Evolutionary conservation across 2,797 vertebrate genomes (phyloP), one percentile per base, ranked within the genome.

Genomic region (Notolepis coatsorum): DNA sequence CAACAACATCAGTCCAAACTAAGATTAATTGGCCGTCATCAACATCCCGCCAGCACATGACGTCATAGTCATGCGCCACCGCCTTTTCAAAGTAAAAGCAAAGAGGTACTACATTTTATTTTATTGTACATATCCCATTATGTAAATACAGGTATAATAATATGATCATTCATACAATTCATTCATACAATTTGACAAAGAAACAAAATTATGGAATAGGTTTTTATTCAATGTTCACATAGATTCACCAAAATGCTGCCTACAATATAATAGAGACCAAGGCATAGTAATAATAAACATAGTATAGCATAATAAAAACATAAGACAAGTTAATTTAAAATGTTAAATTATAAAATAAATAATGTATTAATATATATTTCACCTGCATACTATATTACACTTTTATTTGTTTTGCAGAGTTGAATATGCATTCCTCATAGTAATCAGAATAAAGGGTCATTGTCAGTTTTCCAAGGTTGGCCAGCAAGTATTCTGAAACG

Each of bases 381-480:
- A n/a, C n/a, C n/a, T n/a, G n/a, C n/a, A n/a, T n/a, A n/a, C n/a
- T n/a, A n/a, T n/a, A n/a, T n/a, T n/a, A n/a, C n/a, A n/a, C n/a
- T n/a, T n/a, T n/a, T n/a, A 31, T 31, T 31, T 31, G 30, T 31
- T 31, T 10, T 31, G 2, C 30, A 31, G 10, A 7, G 30, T 31
- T 31, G 30, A 31, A 10, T 7, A 7, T 31, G n/a, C n/a, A n/a
- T n/a, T n/a, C n/a, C n/a, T n/a, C n/a, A n/a, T n/a, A n/a, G n/a
- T n/a, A n/a, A 45, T 76, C 68, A 91, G 78, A 92, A 93, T 72
- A 93, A 35, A 53, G 85, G 89, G 53, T 91, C 80, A 6, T 91
- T 92, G 57, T 89, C 88, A 46, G 84, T 70, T 71, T 82, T 89
- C 91, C 91, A 92, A 0, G 74, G 69, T 4, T 85, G 71, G 0